Conservation (phyloP, 1,140 invertebrate genomes). For the Physella acuta region DNA sequence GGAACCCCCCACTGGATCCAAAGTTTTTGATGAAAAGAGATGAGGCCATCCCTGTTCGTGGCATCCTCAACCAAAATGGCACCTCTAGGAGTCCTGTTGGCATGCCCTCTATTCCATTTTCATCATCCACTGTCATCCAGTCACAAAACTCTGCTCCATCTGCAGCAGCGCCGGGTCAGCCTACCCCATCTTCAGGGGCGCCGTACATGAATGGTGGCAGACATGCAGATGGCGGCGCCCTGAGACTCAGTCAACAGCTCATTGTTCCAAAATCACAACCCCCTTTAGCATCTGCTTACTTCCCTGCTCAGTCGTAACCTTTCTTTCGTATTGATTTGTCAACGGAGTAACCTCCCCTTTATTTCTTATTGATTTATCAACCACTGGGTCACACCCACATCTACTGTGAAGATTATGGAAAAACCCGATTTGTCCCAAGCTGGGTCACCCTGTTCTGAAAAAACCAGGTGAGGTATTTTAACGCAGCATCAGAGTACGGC, state of each 20-base stretch:
- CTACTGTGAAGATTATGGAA: too few relatives aligned
- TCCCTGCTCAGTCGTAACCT: constrained; percentile 42
- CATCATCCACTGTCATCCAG: background rate
- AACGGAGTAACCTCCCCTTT: too few relatives aligned
- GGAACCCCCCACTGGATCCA: constrained; percentile 49
- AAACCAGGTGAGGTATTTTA: too few relatives aligned
- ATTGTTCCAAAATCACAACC: constrained; percentile 45
- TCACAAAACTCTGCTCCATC: background rate
- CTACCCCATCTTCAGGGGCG: too few relatives aligned
- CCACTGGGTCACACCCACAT: too few relatives aligned
- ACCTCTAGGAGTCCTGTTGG: constrained; percentile 30
- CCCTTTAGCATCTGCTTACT: constrained; percentile 52
- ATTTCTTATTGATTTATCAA: too few relatives aligned
- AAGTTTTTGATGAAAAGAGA: constrained; percentile 49
- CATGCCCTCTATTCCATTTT: background rate
- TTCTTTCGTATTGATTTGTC: too few relatives aligned
- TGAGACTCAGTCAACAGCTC: constrained; percentile 44
- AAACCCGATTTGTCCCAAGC: too few relatives aligned
- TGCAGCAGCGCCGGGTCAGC: background rate
- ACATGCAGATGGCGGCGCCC: background rate
- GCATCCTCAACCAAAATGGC: constrained; percentile 28
- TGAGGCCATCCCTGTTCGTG: constrained; percentile 46
- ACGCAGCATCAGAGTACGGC: too few relatives aligned
- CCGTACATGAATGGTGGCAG: background rate
- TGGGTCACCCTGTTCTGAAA: too few relatives aligned